phyloP scores from a whole-genome alignment of 2,113 vertebrate genomes.

The Trematomus loennbergii region DNA sequence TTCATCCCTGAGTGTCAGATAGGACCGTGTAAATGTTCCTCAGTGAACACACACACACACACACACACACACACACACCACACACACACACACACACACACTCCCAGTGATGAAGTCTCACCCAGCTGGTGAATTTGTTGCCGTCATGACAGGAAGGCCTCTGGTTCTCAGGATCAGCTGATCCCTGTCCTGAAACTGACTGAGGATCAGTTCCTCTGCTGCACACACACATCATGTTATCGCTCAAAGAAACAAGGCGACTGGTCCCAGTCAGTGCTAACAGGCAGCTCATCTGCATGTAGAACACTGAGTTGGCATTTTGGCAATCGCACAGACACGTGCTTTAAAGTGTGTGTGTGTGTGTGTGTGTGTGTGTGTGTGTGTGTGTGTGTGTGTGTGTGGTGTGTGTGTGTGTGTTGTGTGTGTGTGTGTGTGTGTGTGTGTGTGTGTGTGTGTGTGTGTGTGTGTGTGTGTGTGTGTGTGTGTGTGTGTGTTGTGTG shows the following conservation, averaged over 20 bases:
- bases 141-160: constrained; percentile 74
- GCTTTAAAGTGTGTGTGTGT: constrained; percentile 19
- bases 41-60: constrained; percentile 16
- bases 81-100: background rate
- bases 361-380: background rate
- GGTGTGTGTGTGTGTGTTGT: background rate
- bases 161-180: constrained; percentile 60
- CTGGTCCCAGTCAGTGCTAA: constrained; percentile 10
- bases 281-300: background rate
- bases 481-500: no score
- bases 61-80: constrained; percentile 23
- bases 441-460: no score
- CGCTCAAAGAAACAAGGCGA: background rate
- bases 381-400: constrained; percentile 14
- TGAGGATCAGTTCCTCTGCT: constrained; percentile 12
- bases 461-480: no score
- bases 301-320: constrained; percentile 7
- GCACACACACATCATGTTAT: background rate
- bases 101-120: constrained; percentile 77
- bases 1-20: constrained; percentile 62
- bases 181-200: constrained; percentile 36
- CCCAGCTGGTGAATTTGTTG: constrained; percentile 81
- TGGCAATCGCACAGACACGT: constrained; percentile 24
- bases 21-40: constrained; percentile 38
- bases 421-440: no score